Conservation (phyloP, 2,888 invertebrate species). For the Lomographa bimaculata region DNA sequence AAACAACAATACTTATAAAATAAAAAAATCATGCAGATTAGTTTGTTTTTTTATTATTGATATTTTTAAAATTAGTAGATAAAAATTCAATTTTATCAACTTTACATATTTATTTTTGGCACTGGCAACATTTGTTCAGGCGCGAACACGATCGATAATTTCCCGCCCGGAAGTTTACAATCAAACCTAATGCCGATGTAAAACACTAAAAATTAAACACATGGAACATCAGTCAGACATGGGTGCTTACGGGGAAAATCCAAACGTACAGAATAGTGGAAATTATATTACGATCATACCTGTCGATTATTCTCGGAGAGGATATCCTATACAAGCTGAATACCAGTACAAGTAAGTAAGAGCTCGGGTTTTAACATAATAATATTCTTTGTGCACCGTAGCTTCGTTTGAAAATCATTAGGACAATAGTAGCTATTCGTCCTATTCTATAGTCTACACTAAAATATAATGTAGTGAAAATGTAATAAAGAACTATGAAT, state of each 20-base stretch:
- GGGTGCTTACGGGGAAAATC: slow-evolving; percentile 76
- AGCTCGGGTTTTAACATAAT: not conserved
- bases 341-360: slow-evolving; percentile 84
- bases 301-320: slow-evolving; percentile 82
- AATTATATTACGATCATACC: slow-evolving; percentile 85
- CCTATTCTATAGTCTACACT: too few species aligned
- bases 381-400: too few species aligned
- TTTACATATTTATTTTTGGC: too few species aligned
- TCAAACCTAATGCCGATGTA: not conserved
- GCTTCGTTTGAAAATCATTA: too few species aligned
- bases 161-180: slow-evolving; percentile 21
- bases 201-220: slow-evolving; percentile 26
- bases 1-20: too few species aligned
- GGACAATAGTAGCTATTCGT: too few species aligned
- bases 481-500: too few species aligned
- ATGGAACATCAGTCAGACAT: slow-evolving; percentile 78
- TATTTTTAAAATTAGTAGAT: too few species aligned
- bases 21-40: too few species aligned
- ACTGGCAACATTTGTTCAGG: slow-evolving; percentile 45
- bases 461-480: too few species aligned
- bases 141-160: slow-evolving; percentile 70
- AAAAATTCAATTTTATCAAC: too few species aligned
- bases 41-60: too few species aligned
- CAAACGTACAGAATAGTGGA: slow-evolving; percentile 76
- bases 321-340: slow-evolving; percentile 82